phyloP scores from a whole-genome alignment of 2,888 invertebrate species.

The Pecten maximus region DNA sequence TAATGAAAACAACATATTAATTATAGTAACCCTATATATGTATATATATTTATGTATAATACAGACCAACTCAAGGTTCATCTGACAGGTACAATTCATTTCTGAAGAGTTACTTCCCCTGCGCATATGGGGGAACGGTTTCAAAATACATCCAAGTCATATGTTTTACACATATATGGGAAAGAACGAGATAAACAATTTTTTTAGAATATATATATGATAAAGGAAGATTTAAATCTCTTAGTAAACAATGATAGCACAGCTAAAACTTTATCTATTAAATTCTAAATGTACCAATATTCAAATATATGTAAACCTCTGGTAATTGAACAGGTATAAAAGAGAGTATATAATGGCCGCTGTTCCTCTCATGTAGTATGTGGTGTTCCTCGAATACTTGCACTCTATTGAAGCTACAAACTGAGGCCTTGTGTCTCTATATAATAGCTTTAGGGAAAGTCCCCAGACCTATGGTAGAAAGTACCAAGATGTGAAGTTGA shows the following conservation, averaged over 20 bases:
- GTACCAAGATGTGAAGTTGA: slow-evolving; percentile 57
- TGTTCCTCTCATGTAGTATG: neutral
- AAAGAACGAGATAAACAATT: neutral
- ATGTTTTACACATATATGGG: neutral
- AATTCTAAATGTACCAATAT: neutral
- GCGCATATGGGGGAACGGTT: neutral
- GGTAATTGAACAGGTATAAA: neutral
- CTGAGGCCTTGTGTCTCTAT: slow-evolving; percentile 57
- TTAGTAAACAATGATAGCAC: neutral
- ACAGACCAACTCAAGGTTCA: neutral
- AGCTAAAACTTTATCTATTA: neutral
- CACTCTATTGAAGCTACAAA: slow-evolving; percentile 65
- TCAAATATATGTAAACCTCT: neutral
- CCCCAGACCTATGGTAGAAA: slow-evolving; percentile 76
- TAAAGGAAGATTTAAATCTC: neutral
- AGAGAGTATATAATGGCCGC: neutral
- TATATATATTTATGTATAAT: neutral
- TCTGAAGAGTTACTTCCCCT: slow-evolving; percentile 34
- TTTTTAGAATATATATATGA: neutral
- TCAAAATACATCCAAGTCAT: neutral
- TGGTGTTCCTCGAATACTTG: slow-evolving; percentile 55
- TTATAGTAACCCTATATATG: neutral
- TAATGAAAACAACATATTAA: neutral
- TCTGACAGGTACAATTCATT: neutral
- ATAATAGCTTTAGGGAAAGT: slow-evolving; percentile 74